phyloP scores from a whole-genome alignment of 2,113 vertebrate genomes.

The Ptilonorhynchus violaceus region DNA sequence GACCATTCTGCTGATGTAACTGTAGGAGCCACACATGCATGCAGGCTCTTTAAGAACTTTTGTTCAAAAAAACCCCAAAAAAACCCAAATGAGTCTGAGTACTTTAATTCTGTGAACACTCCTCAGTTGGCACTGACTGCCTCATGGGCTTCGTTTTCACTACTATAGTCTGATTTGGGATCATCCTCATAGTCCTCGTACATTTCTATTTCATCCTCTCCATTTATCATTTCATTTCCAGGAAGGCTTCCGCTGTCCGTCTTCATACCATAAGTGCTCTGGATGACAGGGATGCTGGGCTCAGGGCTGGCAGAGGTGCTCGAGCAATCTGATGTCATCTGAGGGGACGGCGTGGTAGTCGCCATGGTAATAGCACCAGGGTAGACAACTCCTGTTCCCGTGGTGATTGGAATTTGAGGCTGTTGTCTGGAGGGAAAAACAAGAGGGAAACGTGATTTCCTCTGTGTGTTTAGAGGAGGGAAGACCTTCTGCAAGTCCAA shows the following conservation, averaged over 20 bases:
- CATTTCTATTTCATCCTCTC: conserved; percentile 97
- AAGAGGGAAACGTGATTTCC: not conserved
- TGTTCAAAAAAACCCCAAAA: conserved; percentile 70
- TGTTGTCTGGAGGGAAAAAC: conserved; percentile 78
- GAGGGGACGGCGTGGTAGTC: conserved; percentile 93
- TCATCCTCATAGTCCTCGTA: conserved; percentile 99
- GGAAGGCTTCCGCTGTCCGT: conserved; percentile 84
- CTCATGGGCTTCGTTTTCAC: conserved; percentile 95
- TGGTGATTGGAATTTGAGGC: conserved; percentile 96
- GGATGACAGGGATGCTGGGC: conserved; percentile 96
- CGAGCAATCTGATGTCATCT: conserved; percentile 99
- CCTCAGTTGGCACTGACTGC: conserved; percentile 94
- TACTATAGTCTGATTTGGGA: conserved; percentile 99
- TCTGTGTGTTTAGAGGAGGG: not conserved
- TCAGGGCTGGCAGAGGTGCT: conserved; percentile 97
- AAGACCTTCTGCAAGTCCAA: not conserved
- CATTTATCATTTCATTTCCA: conserved; percentile 87
- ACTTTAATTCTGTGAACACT: conserved; percentile 75
- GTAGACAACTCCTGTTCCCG: conserved; percentile 93
- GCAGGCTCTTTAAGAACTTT: conserved; percentile 90
- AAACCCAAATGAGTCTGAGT: conserved; percentile 73
- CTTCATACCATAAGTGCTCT: conserved; percentile 98
- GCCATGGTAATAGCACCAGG: conserved; percentile 96
- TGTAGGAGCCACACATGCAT: conserved; percentile 93
- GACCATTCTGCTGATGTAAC: conserved; percentile 97